Evolutionary conservation across 2,113 vertebrate genomes (phyloP), one percentile per base, ranked within the genome.

Genomic region (Pao palembangensis): DNA sequence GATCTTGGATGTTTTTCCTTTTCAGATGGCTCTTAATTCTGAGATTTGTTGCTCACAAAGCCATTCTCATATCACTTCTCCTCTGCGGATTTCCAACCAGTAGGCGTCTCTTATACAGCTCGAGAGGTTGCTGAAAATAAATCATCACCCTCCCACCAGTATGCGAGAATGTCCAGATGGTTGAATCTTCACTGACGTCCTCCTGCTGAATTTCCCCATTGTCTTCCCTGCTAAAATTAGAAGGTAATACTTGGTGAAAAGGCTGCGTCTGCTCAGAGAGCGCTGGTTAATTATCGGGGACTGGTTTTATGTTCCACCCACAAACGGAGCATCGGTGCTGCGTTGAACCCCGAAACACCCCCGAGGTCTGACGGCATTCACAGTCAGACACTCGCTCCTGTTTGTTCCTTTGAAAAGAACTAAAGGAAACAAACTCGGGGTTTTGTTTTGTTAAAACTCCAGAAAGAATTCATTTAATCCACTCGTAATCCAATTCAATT

Each of bases 191-290:
- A 80, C 80, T 62, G 75, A 72, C 64, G 59, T 80, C 64, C 76
- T 76, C 71, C 82, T 31, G 75, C 83, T 87, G 75, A 87, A 84
- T 83, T 81, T 80, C 76, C 80, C 78, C 76, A 83, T 85, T 86
- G 82, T 86, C 82, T 84, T 67, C 60, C 46, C 25, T 38, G 59
- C 78, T 85, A 84, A 86, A 86, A 85, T 86, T 88, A 86, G 86
- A 85, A 75, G 75, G 70, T 77, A 80, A 83, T 81, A 76, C 76
- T 83, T 59, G 64, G 69, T 69, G 79, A 75, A 77, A 58, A 82
- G 46, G 81, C 78, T 74, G 80, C 53, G 82, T 82, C 68, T 82
- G 82, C 80, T 79, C 78, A 47, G 78, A 83, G 71, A 76, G 78
- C 59, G 77, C 77, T 64, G 21, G 62, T 83, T 87, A 82, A 85